These are phyloP conservation scores for Thereva unica DNA, from an alignment of 2,888 invertebrate genomes.

Conservation along the genomic window DNA sequence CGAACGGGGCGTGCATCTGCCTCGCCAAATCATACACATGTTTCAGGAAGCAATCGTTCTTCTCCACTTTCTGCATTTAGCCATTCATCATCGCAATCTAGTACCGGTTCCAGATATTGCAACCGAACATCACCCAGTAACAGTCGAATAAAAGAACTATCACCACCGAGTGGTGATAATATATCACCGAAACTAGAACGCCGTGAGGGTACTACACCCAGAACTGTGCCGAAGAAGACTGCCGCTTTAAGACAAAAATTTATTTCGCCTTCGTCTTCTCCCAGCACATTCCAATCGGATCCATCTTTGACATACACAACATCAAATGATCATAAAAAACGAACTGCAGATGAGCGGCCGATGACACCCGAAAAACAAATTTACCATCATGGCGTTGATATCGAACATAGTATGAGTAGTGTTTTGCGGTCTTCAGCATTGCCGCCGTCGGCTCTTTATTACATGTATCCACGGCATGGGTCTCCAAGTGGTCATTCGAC, in stretches of 20 bases:
- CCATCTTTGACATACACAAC: conserved; percentile 19
- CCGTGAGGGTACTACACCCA: conserved; percentile 50
- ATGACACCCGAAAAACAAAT: conserved; percentile 34
- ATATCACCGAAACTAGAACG: conserved; percentile 34
- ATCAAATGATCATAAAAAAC: conserved; percentile 37
- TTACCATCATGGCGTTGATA: conserved; percentile 37
- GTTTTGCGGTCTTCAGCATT: conserved; percentile 40
- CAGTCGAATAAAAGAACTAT: conserved; percentile 22
- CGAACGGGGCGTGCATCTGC: conserved; percentile 43
- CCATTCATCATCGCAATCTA: conserved; percentile 23
- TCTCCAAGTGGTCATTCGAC: conserved; percentile 45
- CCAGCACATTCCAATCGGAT: conserved; percentile 1
- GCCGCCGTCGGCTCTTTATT: conserved; percentile 52
- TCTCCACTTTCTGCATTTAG: conserved; percentile 41
- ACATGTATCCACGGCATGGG: conserved; percentile 55
- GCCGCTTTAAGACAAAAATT: conserved; percentile 59
- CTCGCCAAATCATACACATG: conserved; percentile 44
- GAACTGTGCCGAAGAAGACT: conserved; percentile 59
- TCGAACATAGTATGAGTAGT: conserved; percentile 26
- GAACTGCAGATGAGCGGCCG: conserved; percentile 28
- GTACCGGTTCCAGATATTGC: conserved; percentile 13
- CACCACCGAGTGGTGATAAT: conserved; percentile 19
- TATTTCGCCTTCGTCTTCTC: conserved; percentile 55
- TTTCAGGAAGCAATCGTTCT: conserved; percentile 53
- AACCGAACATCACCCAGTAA: conserved; percentile 29